These are phyloP conservation scores for Macrotis lagotis DNA, from an alignment of 2,113 vertebrate species.

Conservation along the genomic window DNA sequence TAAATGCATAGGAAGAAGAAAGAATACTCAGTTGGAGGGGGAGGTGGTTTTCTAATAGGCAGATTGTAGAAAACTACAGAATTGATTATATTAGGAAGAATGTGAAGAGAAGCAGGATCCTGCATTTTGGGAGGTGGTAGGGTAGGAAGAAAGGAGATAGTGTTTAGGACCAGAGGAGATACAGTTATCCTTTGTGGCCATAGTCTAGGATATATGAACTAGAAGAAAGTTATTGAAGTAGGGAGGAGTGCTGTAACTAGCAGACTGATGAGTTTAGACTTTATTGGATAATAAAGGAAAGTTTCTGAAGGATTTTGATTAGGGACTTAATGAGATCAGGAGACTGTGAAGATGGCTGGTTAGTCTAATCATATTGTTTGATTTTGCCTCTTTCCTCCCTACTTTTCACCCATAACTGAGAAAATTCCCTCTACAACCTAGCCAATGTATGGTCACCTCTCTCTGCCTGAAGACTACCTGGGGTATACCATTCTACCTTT, in stretches of 20 bases:
- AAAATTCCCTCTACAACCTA: not conserved
- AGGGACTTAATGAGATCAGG: too few species aligned
- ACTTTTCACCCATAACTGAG: not conserved
- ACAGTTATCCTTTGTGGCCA: not conserved
- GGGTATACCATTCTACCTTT: too few species aligned
- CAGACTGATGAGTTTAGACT: not conserved
- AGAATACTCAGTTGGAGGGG: not conserved
- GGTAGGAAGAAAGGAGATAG: not conserved
- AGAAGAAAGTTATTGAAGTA: not conserved
- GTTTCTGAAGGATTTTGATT: too few species aligned
- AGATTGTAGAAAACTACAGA: not conserved
- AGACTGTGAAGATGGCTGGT: too few species aligned
- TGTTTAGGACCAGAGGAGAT: not conserved
- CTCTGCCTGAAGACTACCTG: not conserved
- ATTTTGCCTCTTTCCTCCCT: too few species aligned
- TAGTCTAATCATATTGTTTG: too few species aligned
- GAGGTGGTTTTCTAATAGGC: not conserved
- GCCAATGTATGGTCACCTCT: too few species aligned
- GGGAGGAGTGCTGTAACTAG: not conserved
- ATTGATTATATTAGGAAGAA: not conserved
- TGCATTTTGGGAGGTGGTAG: not conserved
- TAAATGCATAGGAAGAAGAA: not conserved
- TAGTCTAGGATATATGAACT: not conserved
- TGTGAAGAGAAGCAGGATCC: not conserved
- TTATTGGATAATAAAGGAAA: not conserved